Percentiles rank a stretch among this genome's conserved stretches.
Evolutionary conservation across 2,888 invertebrate genomes (phyloP).

Genomic region (Drosophila ustulata): DNA sequence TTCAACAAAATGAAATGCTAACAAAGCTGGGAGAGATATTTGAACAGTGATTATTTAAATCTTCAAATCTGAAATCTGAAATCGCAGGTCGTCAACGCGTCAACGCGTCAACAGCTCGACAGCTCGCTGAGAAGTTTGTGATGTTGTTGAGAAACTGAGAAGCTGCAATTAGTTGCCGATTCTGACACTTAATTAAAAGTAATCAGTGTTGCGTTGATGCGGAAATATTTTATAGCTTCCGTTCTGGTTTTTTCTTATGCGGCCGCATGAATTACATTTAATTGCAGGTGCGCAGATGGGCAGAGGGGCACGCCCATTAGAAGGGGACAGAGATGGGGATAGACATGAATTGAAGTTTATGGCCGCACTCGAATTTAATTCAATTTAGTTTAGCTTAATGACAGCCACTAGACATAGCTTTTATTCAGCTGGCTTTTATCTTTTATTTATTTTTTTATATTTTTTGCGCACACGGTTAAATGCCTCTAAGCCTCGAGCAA

Average conservation of each 20-base stretch:
- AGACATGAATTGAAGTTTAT: conserved; percentile 17
- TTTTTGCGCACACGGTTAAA: conserved; percentile 46
- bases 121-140: conserved; percentile 18
- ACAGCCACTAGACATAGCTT: background rate
- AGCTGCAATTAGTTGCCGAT: conserved; percentile 46
- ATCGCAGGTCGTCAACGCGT: conserved; percentile 17
- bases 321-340: background rate
- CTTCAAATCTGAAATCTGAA: conserved; percentile 33
- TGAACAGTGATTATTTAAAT: conserved; percentile 30
- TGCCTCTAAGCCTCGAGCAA: conserved; percentile 46
- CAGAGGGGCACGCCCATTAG: conserved; percentile 31
- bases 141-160: conserved; percentile 1
- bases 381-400: conserved; percentile 36
- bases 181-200: conserved; percentile 66
- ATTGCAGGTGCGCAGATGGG: conserved; percentile 33
- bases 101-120: conserved; percentile 16
- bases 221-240: conserved; percentile 69
- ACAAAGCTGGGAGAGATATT: conserved; percentile 36
- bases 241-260: conserved; percentile 51
- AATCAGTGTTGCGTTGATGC: conserved; percentile 55
- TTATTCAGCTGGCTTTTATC: conserved; percentile 8
- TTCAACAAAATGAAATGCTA: conserved; percentile 14
- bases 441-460: background rate
- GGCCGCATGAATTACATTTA: conserved; percentile 52
- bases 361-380: conserved; percentile 33